Conservation (phyloP, 2,113 vertebrate genomes). For the Willisornis vidua region DNA sequence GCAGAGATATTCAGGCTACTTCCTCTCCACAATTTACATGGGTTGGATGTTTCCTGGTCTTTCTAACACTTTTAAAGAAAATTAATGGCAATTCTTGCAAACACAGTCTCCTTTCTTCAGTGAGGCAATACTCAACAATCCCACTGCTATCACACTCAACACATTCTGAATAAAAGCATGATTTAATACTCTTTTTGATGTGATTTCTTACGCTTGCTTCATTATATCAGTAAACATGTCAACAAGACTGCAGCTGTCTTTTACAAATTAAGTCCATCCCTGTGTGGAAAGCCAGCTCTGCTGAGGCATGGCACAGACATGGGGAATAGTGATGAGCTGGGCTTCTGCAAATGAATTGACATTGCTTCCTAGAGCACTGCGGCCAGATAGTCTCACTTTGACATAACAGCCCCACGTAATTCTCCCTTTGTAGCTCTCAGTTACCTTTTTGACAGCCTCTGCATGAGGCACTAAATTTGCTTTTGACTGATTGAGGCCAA, state of each 20-base stretch:
- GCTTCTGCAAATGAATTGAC: not conserved
- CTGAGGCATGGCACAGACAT: not conserved
- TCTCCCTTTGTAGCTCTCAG: not conserved
- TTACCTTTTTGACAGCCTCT: conserved; percentile 35
- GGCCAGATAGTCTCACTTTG: not conserved
- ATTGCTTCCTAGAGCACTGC: not conserved
- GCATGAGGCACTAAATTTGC: not conserved
- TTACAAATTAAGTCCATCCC: not conserved
- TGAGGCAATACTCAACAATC: not conserved
- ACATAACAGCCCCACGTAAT: not conserved
- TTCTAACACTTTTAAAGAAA: not conserved
- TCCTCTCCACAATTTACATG: not conserved
- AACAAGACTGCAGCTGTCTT: not conserved
- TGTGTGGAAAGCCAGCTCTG: not conserved
- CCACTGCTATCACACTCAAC: not conserved
- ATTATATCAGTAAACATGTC: not conserved
- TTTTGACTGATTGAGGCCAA: conserved; percentile 46
- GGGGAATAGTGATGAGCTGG: not conserved
- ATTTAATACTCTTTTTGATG: not conserved
- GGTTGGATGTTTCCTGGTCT: not conserved
- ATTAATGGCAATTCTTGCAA: not conserved
- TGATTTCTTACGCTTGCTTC: not conserved
- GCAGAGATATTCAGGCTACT: not conserved
- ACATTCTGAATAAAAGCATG: not conserved
- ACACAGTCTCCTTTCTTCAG: not conserved